Conservation (phyloP, 2,797 vertebrate species). For the Merluccius polli region DNA sequence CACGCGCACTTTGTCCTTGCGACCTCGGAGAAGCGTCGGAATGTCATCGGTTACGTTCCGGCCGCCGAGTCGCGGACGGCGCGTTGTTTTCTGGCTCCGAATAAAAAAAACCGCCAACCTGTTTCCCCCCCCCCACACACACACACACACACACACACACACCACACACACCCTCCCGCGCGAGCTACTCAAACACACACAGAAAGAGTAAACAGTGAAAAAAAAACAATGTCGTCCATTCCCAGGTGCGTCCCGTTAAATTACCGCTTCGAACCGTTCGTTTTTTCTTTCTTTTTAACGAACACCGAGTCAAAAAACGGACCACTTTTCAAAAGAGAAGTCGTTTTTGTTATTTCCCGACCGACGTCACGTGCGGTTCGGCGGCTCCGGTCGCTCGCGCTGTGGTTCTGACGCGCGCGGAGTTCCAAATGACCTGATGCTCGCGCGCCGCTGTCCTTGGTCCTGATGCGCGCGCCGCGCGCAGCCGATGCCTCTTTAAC, state of each 20-base stretch:
- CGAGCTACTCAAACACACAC: neutral
- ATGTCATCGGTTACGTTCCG: slow-evolving; percentile 3
- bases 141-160: too few relatives aligned
- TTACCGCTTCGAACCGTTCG: neutral
- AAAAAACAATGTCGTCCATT: neutral
- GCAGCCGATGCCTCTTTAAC: slow-evolving; percentile 7
- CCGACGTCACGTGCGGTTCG: neutral
- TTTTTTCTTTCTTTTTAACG: neutral
- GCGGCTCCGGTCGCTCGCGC: too few relatives aligned
- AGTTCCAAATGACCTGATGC: slow-evolving; percentile 56
- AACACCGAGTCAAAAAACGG: neutral
- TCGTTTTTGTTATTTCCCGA: neutral
- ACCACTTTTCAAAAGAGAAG: neutral
- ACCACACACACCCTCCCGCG: too few relatives aligned
- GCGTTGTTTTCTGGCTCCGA: neutral
- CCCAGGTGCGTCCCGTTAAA: slow-evolving; percentile 1
- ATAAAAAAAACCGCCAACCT: neutral
- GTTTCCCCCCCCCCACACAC: too few relatives aligned
- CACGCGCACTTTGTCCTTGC: slow-evolving; percentile 2
- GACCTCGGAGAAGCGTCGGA: slow-evolving; percentile 1
- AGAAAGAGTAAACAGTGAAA: neutral
- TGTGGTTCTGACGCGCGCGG: slow-evolving; percentile 22
- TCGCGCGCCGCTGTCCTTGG: slow-evolving; percentile 58
- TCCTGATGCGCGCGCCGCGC: slow-evolving; percentile 37
- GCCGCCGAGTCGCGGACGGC: neutral